Conservation (phyloP, 2,888 invertebrate species). For the Byasa hedistus region DNA sequence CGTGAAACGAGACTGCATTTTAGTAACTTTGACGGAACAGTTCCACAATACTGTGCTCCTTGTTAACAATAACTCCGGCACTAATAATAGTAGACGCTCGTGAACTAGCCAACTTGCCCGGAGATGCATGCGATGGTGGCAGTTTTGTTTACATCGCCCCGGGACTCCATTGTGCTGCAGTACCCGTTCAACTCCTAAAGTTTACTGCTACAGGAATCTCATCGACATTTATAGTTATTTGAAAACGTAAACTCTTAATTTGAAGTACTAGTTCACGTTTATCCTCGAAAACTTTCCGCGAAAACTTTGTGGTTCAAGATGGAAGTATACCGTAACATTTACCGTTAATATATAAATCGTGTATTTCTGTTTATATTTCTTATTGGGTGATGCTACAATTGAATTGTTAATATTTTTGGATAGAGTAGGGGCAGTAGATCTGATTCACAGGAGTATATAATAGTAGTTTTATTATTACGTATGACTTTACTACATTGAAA, state of each 20-base stretch:
- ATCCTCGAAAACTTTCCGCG: neutral
- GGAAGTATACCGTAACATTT: neutral
- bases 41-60: neutral
- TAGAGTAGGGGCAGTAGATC: too few relatives aligned
- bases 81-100: constrained; percentile 2
- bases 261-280: neutral
- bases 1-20: neutral
- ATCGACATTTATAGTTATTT: neutral
- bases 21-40: neutral
- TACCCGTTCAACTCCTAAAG: neutral
- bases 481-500: too few relatives aligned
- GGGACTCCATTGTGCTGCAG: neutral
- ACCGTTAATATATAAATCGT: neutral
- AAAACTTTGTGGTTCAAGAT: neutral
- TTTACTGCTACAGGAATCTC: neutral
- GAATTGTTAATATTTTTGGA: neutral
- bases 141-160: neutral
- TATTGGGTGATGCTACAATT: too few relatives aligned
- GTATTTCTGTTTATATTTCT: neutral
- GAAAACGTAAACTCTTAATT: constrained; percentile 7
- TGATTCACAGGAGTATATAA: too few relatives aligned
- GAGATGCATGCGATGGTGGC: neutral
- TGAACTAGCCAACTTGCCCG: constrained; percentile 1
- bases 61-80: neutral
- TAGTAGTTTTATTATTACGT: too few relatives aligned